A percentile compares a stretch with the other conserved stretches of the same genome.
These are phyloP conservation scores for Thereva unica DNA, from an alignment of 2,888 invertebrate genomes.

Conservation along the genomic window DNA sequence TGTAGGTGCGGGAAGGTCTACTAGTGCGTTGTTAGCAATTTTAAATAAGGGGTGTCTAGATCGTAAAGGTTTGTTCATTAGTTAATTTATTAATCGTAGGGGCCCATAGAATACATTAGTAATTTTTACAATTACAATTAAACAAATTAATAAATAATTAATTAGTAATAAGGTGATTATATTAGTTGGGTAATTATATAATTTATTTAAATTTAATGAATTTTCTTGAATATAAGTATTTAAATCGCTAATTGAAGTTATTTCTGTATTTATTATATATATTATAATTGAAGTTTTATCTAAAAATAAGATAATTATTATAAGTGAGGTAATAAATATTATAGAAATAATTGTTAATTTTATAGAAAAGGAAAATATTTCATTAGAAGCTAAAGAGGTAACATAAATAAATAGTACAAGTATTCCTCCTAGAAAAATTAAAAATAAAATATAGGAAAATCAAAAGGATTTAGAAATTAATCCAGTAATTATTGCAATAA, in stretches of 20 bases:
- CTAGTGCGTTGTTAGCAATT: slow-evolving; percentile 64
- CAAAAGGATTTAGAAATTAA: slow-evolving; percentile 61
- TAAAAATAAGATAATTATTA: slow-evolving; percentile 47
- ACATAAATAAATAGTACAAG: slow-evolving; percentile 70
- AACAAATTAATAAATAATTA: slow-evolving; percentile 64
- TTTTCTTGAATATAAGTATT: slow-evolving; percentile 54
- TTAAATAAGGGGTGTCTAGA: slow-evolving; percentile 61
- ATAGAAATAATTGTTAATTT: slow-evolving; percentile 50
- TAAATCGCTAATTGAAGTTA: slow-evolving; percentile 49
- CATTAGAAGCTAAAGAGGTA: slow-evolving; percentile 66
- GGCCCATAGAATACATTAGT: slow-evolving; percentile 63
- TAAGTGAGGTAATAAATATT: slow-evolving; percentile 46
- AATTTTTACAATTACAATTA: slow-evolving; percentile 64
- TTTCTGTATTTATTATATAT: slow-evolving; percentile 56
- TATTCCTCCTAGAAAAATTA: slow-evolving; percentile 68
- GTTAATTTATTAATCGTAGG: slow-evolving; percentile 59
- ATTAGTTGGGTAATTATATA: slow-evolving; percentile 62
- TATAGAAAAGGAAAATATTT: slow-evolving; percentile 60
- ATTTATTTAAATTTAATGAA: slow-evolving; percentile 61
- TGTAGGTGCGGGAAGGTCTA: slow-evolving; percentile 65
- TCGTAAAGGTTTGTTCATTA: slow-evolving; percentile 61
- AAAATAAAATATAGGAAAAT: slow-evolving; percentile 66
- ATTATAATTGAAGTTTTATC: slow-evolving; percentile 50
- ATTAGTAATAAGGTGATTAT: slow-evolving; percentile 62
- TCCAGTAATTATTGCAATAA: slow-evolving; percentile 60